Evolutionary conservation across 2,888 invertebrate species (phyloP).

Genomic region (Ephialtes manifestator): DNA sequence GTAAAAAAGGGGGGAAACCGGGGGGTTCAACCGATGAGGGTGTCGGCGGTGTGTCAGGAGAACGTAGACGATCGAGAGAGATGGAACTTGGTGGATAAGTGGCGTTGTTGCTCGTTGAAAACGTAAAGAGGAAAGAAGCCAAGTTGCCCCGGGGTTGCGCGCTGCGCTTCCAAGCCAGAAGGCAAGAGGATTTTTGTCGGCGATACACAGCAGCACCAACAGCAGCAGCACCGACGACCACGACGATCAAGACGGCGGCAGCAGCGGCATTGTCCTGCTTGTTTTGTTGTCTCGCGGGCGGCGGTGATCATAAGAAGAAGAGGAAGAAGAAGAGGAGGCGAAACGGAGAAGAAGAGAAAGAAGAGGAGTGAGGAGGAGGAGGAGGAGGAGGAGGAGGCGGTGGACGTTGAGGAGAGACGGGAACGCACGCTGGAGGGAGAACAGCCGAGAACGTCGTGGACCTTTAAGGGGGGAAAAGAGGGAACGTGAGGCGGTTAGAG

Average conservation of each 20-base stretch:
- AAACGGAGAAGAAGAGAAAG: constrained; percentile 58
- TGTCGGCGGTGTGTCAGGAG: constrained; percentile 55
- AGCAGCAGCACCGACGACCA: constrained; percentile 64
- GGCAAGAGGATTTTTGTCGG: constrained; percentile 48
- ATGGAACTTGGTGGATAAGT: constrained; percentile 39
- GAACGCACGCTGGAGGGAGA: constrained; percentile 58
- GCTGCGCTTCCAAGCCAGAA: constrained; percentile 33
- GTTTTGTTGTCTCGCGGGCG: constrained; percentile 78
- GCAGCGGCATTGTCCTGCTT: constrained; percentile 74
- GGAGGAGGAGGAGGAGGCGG: constrained; percentile 61
- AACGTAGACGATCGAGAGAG: constrained; percentile 50
- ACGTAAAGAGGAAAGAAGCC: constrained; percentile 20
- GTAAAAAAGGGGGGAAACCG: constrained; percentile 19
- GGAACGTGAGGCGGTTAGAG: constrained; percentile 46
- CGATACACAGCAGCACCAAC: constrained; percentile 56
- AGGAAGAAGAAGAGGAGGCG: constrained; percentile 47
- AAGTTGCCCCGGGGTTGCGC: constrained; percentile 10
- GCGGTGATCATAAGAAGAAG: constrained; percentile 64
- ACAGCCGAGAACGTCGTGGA: constrained; percentile 60
- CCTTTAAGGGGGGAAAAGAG: constrained; percentile 48
- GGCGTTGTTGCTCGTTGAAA: constrained; percentile 37
- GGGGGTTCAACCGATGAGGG: constrained; percentile 41
- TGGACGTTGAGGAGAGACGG: constrained; percentile 60
- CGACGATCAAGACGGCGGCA: constrained; percentile 62
- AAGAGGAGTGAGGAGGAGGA: constrained; percentile 66